Evolutionary conservation across 2,888 invertebrate genomes (phyloP).

Genomic region (Drosophila parthenogenetica): DNA sequence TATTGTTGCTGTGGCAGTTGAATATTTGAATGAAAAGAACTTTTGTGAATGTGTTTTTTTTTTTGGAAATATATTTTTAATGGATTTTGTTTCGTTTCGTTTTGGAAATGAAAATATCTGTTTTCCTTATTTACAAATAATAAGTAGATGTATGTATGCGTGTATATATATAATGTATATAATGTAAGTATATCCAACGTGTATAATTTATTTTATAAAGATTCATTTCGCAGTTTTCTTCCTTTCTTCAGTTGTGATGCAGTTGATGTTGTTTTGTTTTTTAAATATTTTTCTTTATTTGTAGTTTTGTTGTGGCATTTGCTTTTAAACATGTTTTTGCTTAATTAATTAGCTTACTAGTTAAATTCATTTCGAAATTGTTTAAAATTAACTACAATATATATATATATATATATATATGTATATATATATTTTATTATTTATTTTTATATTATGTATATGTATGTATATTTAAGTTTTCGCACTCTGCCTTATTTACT

Average conservation of each 20-base stretch:
- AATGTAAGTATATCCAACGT: slow-evolving; percentile 46
- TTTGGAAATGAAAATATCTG: slow-evolving; percentile 69
- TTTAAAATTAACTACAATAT: slow-evolving; percentile 79
- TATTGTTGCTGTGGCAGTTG: slow-evolving; percentile 3
- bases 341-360: slow-evolving; percentile 69
- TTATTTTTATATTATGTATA: background rate
- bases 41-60: slow-evolving; percentile 44
- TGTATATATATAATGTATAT: slow-evolving; percentile 28
- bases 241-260: slow-evolving; percentile 44
- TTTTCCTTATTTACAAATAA: slow-evolving; percentile 79
- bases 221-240: slow-evolving; percentile 55
- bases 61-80: slow-evolving; percentile 76
- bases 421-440: slow-evolving; percentile 31
- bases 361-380: slow-evolving; percentile 73
- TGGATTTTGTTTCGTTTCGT: slow-evolving; percentile 64
- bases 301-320: slow-evolving; percentile 66
- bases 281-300: slow-evolving; percentile 44
- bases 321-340: slow-evolving; percentile 57
- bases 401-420: slow-evolving; percentile 50
- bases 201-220: slow-evolving; percentile 71
- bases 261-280: slow-evolving; percentile 26
- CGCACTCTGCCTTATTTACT: slow-evolving; percentile 70
- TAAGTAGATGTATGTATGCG: slow-evolving; percentile 57
- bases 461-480: slow-evolving; percentile 54
- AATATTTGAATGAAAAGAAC: slow-evolving; percentile 17